phyloP scores from a whole-genome alignment of 2,888 invertebrate species.

The Isoperla grammatica region DNA sequence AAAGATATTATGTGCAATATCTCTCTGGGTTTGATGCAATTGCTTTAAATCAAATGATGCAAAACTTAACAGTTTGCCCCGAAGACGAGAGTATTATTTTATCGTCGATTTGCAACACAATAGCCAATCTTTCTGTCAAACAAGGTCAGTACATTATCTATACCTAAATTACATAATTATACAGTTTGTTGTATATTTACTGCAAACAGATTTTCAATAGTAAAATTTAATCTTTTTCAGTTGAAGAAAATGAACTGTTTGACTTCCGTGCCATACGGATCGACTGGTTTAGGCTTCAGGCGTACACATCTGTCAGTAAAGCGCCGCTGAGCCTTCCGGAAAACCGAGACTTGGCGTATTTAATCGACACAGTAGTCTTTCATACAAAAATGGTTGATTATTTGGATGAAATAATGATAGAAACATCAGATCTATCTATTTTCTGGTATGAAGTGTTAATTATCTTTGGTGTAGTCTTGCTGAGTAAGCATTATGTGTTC shows the following conservation, averaged over 20 bases:
- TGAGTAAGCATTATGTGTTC: neutral
- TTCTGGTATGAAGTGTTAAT: conserved; percentile 60
- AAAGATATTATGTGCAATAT: conserved; percentile 96
- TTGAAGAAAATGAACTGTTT: conserved; percentile 92
- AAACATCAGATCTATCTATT: conserved; percentile 94
- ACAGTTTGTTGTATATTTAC: too few relatives aligned
- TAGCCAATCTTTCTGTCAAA: conserved; percentile 79
- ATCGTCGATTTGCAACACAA: conserved; percentile 85
- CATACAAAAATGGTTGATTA: conserved; percentile 98
- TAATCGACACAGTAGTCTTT: conserved; percentile 93
- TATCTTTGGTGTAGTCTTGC: neutral
- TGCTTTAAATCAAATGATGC: conserved; percentile 76
- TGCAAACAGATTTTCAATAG: too few relatives aligned
- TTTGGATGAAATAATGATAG: conserved; percentile 92
- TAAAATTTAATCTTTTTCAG: conserved; percentile 48
- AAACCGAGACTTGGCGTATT: conserved; percentile 78
- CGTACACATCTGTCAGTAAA: conserved; percentile 82
- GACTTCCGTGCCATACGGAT: conserved; percentile 92
- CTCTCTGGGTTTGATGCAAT: conserved; percentile 94
- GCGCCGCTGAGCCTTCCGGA: conserved; percentile 66
- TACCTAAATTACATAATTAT: too few relatives aligned
- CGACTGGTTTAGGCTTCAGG: conserved; percentile 97
- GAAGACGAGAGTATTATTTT: conserved; percentile 94
- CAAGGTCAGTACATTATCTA: too few relatives aligned
- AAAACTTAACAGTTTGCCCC: conserved; percentile 75